Evolutionary conservation across 2,888 invertebrate species (phyloP).

Genomic region (Protonemura montana): DNA sequence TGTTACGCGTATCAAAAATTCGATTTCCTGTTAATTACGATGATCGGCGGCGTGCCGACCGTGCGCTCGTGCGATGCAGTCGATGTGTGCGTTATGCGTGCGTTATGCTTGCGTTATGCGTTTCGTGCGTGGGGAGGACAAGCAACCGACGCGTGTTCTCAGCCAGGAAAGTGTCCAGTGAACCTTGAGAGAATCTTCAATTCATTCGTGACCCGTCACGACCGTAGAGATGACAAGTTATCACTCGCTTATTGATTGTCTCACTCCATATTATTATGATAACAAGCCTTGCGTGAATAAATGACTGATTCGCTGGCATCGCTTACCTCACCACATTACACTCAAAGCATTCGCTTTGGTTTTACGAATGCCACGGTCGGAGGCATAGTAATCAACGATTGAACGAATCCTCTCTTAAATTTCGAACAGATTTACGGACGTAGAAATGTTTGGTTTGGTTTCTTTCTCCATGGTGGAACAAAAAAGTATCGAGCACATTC

Average conservation of each 20-base stretch:
- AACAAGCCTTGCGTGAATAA: not conserved
- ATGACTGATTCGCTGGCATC: not conserved
- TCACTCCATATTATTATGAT: constrained; percentile 13
- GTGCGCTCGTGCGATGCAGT: not conserved
- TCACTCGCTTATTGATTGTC: constrained; percentile 13
- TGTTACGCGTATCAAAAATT: constrained; percentile 29
- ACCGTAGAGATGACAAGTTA: constrained; percentile 15
- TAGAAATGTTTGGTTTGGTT: too few relatives aligned
- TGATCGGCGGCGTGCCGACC: not conserved
- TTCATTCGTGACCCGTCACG: constrained; percentile 15
- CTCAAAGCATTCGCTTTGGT: not conserved
- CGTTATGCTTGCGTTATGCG: not conserved
- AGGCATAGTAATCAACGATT: not conserved
- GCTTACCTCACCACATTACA: not conserved
- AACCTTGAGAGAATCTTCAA: constrained; percentile 18
- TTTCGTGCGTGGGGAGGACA: constrained; percentile 8
- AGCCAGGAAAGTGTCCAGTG: not conserved
- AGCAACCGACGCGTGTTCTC: not conserved
- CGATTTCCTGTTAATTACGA: constrained; percentile 32
- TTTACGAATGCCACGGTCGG: not conserved
- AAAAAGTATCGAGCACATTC: not conserved
- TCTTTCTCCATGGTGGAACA: not conserved
- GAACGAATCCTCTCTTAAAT: not conserved
- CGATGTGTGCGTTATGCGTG: constrained; percentile 5
- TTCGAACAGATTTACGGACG: too few relatives aligned